These are phyloP conservation scores for Myrmecophaga tridactyla DNA, from an alignment of 2,113 vertebrate genomes.

Conservation along the genomic window DNA sequence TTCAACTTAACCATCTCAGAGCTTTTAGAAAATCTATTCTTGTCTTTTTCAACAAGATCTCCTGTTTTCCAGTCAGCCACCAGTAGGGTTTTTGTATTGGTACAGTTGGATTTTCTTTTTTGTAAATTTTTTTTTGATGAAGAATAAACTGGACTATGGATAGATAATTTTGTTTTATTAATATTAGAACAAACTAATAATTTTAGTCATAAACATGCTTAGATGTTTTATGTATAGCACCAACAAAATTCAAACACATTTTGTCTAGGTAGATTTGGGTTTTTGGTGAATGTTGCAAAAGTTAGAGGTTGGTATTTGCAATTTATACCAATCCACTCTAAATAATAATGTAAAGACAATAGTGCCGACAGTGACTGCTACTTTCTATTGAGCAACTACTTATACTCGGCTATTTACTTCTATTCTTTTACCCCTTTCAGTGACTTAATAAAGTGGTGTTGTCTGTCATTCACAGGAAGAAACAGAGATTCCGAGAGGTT, in stretches of 20 bases:
- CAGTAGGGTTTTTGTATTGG: neutral
- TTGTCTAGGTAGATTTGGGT: neutral
- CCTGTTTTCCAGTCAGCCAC: neutral
- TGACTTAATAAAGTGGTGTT: neutral
- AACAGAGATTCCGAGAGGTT: neutral
- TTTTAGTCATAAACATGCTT: too few species aligned
- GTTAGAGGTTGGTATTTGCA: neutral
- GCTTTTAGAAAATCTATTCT: neutral
- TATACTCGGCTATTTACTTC: neutral
- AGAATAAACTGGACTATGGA: neutral
- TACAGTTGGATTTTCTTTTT: constrained; percentile 24
- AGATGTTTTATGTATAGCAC: neutral
- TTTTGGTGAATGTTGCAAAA: neutral
- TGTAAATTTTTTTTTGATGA: constrained; percentile 16
- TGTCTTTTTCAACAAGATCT: neutral
- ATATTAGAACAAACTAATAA: constrained; percentile 25
- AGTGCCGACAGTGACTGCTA: neutral
- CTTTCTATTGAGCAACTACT: neutral
- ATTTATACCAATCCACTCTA: neutral
- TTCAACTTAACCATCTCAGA: neutral
- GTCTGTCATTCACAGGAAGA: neutral
- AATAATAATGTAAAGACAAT: neutral
- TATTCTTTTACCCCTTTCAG: neutral
- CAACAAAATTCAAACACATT: neutral
- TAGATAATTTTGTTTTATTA: neutral